These are phyloP conservation scores for Drosophila funebris DNA, from an alignment of 1,140 invertebrate species.

Conservation along the genomic window DNA sequence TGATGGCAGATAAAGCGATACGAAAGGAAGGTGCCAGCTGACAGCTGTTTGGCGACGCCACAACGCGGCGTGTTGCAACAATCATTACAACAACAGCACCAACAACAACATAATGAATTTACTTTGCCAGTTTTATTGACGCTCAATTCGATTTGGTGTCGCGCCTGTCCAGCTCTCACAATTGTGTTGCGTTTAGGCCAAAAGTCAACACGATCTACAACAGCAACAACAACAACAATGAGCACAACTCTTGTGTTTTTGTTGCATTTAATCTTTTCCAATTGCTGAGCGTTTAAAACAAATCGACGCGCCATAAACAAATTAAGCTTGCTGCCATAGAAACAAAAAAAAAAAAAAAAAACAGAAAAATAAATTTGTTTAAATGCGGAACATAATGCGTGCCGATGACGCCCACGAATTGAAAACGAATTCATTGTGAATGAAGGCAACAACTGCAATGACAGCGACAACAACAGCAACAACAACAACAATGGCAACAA, in stretches of 20 bases:
- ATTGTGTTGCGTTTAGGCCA: slow-evolving; percentile 66
- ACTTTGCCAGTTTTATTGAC: slow-evolving; percentile 62
- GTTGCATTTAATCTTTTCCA: slow-evolving; percentile 22
- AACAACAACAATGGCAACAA: slow-evolving; percentile 48
- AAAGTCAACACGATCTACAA: slow-evolving; percentile 69
- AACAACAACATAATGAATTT: slow-evolving; percentile 59
- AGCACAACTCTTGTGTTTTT: neutral
- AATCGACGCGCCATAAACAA: slow-evolving; percentile 69
- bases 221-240: neutral
- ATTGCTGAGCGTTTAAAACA: slow-evolving; percentile 62
- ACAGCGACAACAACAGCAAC: neutral
- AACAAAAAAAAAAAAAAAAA: slow-evolving; percentile 18
- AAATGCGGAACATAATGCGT: slow-evolving; percentile 55
- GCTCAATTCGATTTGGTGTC: slow-evolving; percentile 69
- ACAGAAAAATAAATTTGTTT: slow-evolving; percentile 35
- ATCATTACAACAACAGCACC: slow-evolving; percentile 41
- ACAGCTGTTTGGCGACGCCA: slow-evolving; percentile 64
- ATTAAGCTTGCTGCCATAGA: slow-evolving; percentile 62
- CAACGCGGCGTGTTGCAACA: slow-evolving; percentile 65
- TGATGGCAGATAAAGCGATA: slow-evolving; percentile 63
- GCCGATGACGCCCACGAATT: slow-evolving; percentile 64
- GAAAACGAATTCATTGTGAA: slow-evolving; percentile 58
- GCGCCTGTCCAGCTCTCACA: slow-evolving; percentile 72
- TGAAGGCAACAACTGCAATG: slow-evolving; percentile 70
- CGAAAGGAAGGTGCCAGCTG: slow-evolving; percentile 62